A percentile compares a stretch with the other conserved stretches of the same genome.
phyloP scores from a whole-genome alignment of 2,797 vertebrate species.

The Loriculus beryllinus region DNA sequence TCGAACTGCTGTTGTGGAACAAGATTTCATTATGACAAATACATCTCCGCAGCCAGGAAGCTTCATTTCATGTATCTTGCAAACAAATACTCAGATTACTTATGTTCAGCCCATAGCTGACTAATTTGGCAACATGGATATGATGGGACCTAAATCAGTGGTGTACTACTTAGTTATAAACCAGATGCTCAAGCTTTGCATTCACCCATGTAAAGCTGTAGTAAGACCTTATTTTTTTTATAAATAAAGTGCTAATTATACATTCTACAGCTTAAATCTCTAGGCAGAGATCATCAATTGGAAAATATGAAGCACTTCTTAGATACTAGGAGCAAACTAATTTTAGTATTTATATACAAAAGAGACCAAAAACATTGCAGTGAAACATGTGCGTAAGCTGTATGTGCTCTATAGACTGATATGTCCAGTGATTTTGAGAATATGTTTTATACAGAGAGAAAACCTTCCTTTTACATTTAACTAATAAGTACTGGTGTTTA shows the following conservation, averaged over 20 bases:
- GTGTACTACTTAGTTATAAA: not conserved
- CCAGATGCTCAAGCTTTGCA: not conserved
- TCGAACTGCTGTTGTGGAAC: not conserved
- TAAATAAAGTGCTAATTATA: not conserved
- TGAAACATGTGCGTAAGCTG: not conserved
- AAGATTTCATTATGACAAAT: not conserved
- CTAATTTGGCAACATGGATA: not conserved
- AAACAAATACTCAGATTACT: not conserved
- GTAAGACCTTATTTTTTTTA: not conserved
- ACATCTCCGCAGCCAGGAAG: not conserved
- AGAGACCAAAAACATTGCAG: not conserved
- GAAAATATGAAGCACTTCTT: not conserved
- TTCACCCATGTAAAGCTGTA: not conserved
- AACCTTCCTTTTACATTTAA: not conserved
- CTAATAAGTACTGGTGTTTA: not conserved
- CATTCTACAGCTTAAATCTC: not conserved
- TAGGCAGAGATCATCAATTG: not conserved
- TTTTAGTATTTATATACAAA: not conserved
- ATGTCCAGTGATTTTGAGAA: not conserved
- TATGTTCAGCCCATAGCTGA: not conserved
- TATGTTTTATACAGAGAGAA: not conserved
- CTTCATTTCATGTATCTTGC: not conserved
- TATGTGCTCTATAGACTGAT: not conserved
- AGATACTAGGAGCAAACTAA: not conserved
- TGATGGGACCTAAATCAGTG: not conserved